These are phyloP conservation scores for Chionodraco myersi DNA, from an alignment of 2,113 vertebrate genomes.

Conservation along the genomic window DNA sequence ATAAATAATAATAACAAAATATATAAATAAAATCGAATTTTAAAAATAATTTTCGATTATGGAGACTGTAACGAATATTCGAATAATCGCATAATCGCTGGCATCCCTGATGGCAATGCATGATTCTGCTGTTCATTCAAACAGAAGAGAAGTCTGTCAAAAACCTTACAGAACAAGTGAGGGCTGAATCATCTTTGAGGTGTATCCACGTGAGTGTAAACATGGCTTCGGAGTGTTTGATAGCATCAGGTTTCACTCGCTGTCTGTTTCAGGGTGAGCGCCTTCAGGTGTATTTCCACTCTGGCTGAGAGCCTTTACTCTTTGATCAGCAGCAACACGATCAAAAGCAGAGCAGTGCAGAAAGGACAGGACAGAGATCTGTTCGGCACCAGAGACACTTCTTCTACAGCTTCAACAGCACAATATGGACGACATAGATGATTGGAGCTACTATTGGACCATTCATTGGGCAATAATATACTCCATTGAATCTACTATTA, in stretches of 20 bases:
- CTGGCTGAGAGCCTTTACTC: slow-evolving; percentile 15
- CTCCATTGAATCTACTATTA: too few relatives aligned
- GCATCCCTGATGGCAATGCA: neutral
- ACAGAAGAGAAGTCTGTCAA: neutral
- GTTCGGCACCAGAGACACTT: slow-evolving; percentile 14
- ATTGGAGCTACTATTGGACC: too few relatives aligned
- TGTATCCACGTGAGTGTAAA: neutral
- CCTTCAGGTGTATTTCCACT: slow-evolving; percentile 9
- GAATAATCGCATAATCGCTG: too few relatives aligned
- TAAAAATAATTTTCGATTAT: too few relatives aligned
- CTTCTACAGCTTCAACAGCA: neutral
- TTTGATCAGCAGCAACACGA: slow-evolving; percentile 54
- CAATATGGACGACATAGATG: neutral
- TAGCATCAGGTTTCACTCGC: neutral
- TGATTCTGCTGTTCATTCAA: neutral
- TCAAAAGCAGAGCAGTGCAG: slow-evolving; percentile 53
- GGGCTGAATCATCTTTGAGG: neutral
- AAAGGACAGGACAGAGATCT: slow-evolving; percentile 14
- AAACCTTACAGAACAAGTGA: too few relatives aligned
- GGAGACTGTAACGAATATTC: too few relatives aligned
- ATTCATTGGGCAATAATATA: too few relatives aligned
- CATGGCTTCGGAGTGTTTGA: neutral
- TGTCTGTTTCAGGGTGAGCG: slow-evolving; percentile 27
- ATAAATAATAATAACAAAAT: too few relatives aligned
- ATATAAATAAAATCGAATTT: too few relatives aligned